These are phyloP conservation scores for Pteropus rufus DNA, from an alignment of 2,797 vertebrate species.

Conservation along the genomic window DNA sequence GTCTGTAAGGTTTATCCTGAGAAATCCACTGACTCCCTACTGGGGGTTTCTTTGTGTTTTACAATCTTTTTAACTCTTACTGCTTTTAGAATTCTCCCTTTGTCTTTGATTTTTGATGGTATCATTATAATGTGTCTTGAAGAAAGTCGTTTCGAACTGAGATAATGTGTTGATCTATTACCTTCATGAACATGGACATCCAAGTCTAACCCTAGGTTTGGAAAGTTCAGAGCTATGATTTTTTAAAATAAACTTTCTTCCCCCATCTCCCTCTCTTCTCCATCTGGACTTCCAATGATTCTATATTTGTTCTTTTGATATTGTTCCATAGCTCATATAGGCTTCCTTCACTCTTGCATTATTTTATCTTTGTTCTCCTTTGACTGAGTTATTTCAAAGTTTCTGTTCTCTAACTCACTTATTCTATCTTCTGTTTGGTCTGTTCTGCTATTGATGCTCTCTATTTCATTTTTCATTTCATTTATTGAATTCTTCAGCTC, in stretches of 20 bases:
- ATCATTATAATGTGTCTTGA: too few species aligned
- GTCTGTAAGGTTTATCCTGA: too few species aligned
- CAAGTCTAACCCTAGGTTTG: background rate
- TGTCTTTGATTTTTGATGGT: background rate
- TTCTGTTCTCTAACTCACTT: background rate
- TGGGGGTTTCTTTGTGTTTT: too few species aligned
- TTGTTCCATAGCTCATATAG: background rate
- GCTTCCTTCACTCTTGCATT: background rate
- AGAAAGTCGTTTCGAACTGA: too few species aligned
- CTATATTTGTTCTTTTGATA: background rate
- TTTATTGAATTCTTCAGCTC: background rate
- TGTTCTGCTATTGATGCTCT: background rate
- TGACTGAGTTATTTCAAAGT: background rate
- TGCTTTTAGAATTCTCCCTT: background rate
- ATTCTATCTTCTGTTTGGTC: background rate
- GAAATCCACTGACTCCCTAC: too few species aligned
- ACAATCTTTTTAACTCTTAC: too few species aligned
- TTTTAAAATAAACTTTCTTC: background rate
- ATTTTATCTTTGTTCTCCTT: background rate
- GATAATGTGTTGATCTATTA: too few species aligned
- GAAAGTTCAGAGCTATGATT: background rate
- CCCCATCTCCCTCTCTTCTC: background rate
- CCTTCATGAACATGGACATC: background rate
- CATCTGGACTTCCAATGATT: background rate
- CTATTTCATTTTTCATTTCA: background rate